Evolutionary conservation across 2,888 invertebrate genomes (phyloP).

Genomic region (Tetranychus piercei): DNA sequence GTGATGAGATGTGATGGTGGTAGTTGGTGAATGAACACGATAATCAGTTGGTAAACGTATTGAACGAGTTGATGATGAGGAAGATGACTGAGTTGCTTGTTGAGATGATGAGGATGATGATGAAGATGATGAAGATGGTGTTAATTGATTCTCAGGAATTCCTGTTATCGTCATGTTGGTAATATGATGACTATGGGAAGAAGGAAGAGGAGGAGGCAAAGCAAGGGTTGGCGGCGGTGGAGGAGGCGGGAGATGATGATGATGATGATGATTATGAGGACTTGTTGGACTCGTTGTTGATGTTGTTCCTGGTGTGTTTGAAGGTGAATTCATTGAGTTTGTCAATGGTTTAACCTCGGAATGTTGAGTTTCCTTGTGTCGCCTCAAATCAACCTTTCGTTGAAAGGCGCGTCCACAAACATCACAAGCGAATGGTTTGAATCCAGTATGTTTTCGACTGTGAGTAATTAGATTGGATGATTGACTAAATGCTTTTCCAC

Average conservation of each 20-base stretch:
- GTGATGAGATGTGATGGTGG: not conserved
- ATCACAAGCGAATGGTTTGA: slow-evolving; percentile 40
- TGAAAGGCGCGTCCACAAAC: slow-evolving; percentile 38
- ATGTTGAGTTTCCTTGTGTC: slow-evolving; percentile 34
- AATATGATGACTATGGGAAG: not conserved
- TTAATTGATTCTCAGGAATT: not conserved
- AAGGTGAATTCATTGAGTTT: not conserved
- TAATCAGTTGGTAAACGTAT: not conserved
- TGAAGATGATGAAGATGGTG: not conserved
- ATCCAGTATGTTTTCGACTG: slow-evolving; percentile 40
- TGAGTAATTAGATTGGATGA: slow-evolving; percentile 41
- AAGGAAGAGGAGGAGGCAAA: not conserved
- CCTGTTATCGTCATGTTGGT: not conserved
- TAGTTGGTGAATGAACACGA: not conserved
- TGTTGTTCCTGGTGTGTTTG: not conserved
- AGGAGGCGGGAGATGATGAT: not conserved
- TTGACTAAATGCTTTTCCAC: slow-evolving; percentile 40
- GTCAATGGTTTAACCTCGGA: slow-evolving; percentile 13
- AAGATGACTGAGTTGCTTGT: too few relatives aligned
- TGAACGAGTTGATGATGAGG: not conserved
- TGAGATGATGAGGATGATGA: not conserved
- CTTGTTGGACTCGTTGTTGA: not conserved
- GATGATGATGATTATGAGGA: not conserved
- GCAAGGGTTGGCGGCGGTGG: not conserved
- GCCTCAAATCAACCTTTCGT: slow-evolving; percentile 38